Conservation (phyloP, 1,140 invertebrate genomes). For the Drosophila kikkawai region DNA sequence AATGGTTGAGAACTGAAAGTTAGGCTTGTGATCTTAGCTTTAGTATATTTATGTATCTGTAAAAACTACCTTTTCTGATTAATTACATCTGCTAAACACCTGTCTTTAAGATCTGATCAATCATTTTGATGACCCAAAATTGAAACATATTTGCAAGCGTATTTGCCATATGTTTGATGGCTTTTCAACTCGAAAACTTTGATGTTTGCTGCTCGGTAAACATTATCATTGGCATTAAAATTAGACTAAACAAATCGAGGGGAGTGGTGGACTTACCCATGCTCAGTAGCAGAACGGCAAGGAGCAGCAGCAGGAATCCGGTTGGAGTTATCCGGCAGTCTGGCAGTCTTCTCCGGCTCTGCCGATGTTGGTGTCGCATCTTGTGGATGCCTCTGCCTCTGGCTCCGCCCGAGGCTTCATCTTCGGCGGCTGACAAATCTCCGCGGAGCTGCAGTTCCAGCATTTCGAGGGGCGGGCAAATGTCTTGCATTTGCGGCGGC, state of each 20-base stretch:
- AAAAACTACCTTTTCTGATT: neutral
- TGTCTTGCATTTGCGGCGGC: constrained; percentile 61
- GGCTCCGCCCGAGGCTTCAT: constrained; percentile 24
- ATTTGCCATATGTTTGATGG: neutral
- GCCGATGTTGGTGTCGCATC: constrained; percentile 45
- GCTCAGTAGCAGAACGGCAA: constrained; percentile 46
- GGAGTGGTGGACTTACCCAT: constrained; percentile 49
- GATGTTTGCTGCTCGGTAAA: constrained; percentile 30
- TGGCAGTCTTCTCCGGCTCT: constrained; percentile 33
- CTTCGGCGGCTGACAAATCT: constrained; percentile 50
- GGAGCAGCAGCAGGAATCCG: constrained; percentile 24
- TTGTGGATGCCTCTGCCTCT: constrained; percentile 26
- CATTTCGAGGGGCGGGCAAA: constrained; percentile 48
- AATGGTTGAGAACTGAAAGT: neutral
- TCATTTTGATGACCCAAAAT: neutral
- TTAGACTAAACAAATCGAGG: constrained; percentile 13
- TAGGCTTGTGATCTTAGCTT: too few relatives aligned
- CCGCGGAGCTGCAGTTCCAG: constrained; percentile 41
- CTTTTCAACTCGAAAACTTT: constrained; percentile 3
- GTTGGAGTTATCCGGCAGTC: constrained; percentile 27
- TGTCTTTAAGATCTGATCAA: neutral
- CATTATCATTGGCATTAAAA: constrained; percentile 36
- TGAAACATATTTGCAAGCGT: neutral
- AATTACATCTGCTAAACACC: neutral
- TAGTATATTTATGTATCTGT: neutral